Base-by-base conservation (phyloP, 1,140 invertebrate species). In the Panulirus ornatus region DNA sequence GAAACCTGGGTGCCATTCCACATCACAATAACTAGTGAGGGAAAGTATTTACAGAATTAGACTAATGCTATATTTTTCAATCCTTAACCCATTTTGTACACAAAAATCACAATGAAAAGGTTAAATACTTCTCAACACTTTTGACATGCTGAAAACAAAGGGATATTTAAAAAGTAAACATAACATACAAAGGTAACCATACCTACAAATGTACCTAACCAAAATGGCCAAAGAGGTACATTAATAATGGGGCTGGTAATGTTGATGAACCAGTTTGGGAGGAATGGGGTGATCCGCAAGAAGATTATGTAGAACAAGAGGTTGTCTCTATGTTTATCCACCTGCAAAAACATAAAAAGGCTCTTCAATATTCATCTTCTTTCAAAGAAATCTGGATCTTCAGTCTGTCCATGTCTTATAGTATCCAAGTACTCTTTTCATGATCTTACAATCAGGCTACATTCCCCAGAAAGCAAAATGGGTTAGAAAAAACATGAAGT, bases 241-340 rank as follows among this genome's bases (percentile, higher is more conserved):
- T 98, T 98, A 90, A 99, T 97, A 22, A 99, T 97, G 42, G 99
- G 99, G 91, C 99, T 97, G 3, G 97, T 96, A 92, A 99, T 96
- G 94, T 99, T 99, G 92, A 99, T 99, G 94, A 99, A 99, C 99
- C 99, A 99, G 94, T 99, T 99, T 6, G 99, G 99, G 85, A 99
- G 94, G 92, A 99, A 97, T 79, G 99, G 99, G 22, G 99, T 99
- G 89, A 99, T 97, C 92, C 99, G 96, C 66, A 99, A 95, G 94
- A 99, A 99, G 93, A 99, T 95, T 92, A 99, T 98, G 93, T 99
- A 99, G 94, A 98, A 98, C 19, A 99, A 95, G 84, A 99, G 94
- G 94, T 99, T 96, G 88, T 97, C 96, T 92, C 96, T 95, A 93
- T 99, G 98, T 92, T 97, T 97, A 47, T 96, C 94, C 1, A 97